Evolutionary conservation across 2,797 vertebrate species (phyloP).

Genomic region (Lagorchestes hirsutus): DNA sequence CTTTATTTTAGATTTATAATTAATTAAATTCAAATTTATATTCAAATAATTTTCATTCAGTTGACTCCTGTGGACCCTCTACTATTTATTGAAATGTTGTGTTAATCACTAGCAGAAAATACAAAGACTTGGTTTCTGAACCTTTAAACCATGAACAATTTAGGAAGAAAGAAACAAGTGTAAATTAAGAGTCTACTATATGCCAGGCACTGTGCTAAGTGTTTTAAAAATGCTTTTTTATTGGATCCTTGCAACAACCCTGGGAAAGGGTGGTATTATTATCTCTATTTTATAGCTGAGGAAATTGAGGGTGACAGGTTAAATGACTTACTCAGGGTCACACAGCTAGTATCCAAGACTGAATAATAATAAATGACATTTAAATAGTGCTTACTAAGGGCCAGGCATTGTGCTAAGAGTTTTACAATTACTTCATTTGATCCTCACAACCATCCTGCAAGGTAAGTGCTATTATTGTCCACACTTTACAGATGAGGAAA

Average conservation of each 20-base stretch:
- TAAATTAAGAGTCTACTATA: neutral
- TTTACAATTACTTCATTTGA: too few species aligned
- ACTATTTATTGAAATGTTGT: neutral
- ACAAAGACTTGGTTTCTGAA: neutral
- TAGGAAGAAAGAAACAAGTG: neutral
- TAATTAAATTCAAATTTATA: neutral
- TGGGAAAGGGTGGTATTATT: neutral
- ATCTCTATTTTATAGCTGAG: neutral
- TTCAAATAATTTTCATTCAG: neutral
- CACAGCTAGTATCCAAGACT: neutral
- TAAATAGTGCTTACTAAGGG: neutral
- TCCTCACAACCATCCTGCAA: too few species aligned
- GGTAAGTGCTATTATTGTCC: too few species aligned
- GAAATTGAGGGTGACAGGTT: neutral
- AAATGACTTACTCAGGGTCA: neutral
- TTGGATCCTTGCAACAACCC: neutral
- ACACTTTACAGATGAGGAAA: neutral
- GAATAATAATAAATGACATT: neutral
- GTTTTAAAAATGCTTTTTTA: neutral
- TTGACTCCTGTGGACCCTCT: neutral
- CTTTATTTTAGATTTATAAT: neutral
- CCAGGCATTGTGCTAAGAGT: neutral
- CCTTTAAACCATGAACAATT: neutral
- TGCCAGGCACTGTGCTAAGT: neutral
- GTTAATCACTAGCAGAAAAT: neutral